These are phyloP conservation scores for Trichomalopsis sarcophagae DNA, from an alignment of 1,140 invertebrate genomes.

Conservation along the genomic window DNA sequence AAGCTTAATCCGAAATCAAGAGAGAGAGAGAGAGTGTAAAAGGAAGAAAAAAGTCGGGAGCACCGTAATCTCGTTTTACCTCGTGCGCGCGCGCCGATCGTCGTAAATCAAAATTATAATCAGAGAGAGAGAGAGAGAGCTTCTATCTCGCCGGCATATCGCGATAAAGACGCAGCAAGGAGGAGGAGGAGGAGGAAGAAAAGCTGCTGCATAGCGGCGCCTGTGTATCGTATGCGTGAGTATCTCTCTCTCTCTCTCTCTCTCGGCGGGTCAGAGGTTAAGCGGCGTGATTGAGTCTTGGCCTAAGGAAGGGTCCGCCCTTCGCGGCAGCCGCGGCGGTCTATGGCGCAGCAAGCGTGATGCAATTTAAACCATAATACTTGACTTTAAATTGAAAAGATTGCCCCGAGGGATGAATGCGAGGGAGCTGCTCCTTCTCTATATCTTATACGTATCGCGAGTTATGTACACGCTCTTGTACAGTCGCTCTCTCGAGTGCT, in stretches of 20 bases:
- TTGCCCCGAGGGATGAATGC: constrained; percentile 73
- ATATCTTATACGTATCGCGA: neutral
- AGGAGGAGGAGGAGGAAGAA: neutral
- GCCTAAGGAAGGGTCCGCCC: constrained; percentile 66
- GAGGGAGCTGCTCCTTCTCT: constrained; percentile 61
- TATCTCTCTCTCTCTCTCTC: constrained; percentile 35
- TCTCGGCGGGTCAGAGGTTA: constrained; percentile 69
- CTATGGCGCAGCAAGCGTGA: constrained; percentile 68
- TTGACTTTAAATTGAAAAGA: constrained; percentile 77
- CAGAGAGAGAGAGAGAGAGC: neutral
- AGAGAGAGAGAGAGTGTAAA: neutral
- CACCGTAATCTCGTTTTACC: neutral
- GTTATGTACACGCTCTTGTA: neutral
- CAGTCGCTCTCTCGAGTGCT: neutral
- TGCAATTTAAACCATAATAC: constrained; percentile 75
- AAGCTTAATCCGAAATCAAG: neutral
- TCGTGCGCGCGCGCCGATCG: neutral
- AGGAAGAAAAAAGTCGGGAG: neutral
- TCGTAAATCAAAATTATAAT: constrained; percentile 5
- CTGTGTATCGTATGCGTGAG: constrained; percentile 57
- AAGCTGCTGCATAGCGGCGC: constrained; percentile 17
- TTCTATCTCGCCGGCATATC: neutral
- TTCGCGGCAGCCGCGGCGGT: constrained; percentile 54
- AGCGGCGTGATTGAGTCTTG: constrained; percentile 75
- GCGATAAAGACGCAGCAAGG: neutral